Evolutionary conservation across 2,888 invertebrate species (phyloP).

Genomic region (Branchellion lobata): DNA sequence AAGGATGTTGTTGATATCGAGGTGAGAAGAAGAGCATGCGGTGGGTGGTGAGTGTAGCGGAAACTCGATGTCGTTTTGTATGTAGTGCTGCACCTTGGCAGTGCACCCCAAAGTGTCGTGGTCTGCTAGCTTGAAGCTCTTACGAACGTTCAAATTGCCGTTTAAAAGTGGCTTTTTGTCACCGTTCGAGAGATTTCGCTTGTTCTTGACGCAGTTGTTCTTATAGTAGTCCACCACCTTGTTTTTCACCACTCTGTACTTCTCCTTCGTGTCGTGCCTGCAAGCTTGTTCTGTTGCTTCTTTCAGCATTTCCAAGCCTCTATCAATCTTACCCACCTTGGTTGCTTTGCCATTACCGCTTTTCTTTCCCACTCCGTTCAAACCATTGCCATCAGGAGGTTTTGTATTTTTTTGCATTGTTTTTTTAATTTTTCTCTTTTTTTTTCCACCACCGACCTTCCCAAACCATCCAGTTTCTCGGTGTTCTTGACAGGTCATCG

Average conservation of each 20-base stretch:
- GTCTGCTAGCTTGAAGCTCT: too few species aligned
- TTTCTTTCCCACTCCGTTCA: not conserved
- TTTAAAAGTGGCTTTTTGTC: too few species aligned
- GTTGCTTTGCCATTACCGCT: not conserved
- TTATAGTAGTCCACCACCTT: not conserved
- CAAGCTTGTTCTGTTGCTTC: not conserved
- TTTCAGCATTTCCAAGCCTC: not conserved
- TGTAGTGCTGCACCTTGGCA: not conserved
- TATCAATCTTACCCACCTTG: not conserved
- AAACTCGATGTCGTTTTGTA: not conserved
- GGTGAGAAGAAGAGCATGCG: too few species aligned
- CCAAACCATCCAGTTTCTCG: too few species aligned
- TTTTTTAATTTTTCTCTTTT: not conserved
- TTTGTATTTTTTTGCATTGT: not conserved
- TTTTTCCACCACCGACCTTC: too few species aligned
- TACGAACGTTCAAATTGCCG: too few species aligned
- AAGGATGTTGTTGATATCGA: too few species aligned
- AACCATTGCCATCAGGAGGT: not conserved
- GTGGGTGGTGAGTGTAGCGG: not conserved
- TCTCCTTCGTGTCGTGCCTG: not conserved
- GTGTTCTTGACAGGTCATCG: not conserved
- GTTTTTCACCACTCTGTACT: slow-evolving; percentile 5
- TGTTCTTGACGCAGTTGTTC: too few species aligned
- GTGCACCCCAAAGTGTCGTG: too few species aligned
- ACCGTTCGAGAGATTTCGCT: too few species aligned